A percentile compares a stretch with the other conserved stretches of the same genome.
These are phyloP conservation scores for Brachypodius melanocephalos DNA, from an alignment of 2,113 vertebrate genomes.

Conservation along the genomic window DNA sequence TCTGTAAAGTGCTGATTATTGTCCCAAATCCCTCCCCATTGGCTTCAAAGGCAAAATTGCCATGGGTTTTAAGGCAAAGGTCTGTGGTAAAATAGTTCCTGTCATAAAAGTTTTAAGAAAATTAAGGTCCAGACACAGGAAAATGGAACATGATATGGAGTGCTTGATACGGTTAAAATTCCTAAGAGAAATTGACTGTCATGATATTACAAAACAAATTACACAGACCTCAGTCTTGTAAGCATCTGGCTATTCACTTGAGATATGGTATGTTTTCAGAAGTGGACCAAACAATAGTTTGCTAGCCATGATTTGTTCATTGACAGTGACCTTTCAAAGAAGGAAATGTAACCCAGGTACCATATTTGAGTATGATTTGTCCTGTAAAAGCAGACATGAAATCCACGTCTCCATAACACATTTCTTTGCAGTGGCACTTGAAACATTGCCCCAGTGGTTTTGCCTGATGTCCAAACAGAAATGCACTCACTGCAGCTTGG, in stretches of 20 bases:
- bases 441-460: background rate
- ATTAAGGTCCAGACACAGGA: background rate
- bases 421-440: background rate
- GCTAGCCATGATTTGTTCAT: background rate
- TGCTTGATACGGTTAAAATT: background rate
- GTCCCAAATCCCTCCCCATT: background rate
- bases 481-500: background rate
- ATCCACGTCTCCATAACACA: background rate
- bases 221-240: background rate
- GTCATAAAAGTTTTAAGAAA: background rate
- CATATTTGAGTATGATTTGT: background rate
- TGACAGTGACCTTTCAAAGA: background rate
- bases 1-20: background rate
- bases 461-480: background rate
- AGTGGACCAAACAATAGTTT: background rate
- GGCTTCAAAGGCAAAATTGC: background rate
- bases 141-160: background rate
- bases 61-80: background rate
- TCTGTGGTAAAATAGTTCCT: background rate
- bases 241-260: background rate
- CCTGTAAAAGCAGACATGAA: background rate
- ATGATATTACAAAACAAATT: background rate
- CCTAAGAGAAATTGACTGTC: background rate
- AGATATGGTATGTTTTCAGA: background rate
- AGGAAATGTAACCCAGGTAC: background rate